phyloP scores from a whole-genome alignment of 2,113 vertebrate species.

The Salvator merianae region DNA sequence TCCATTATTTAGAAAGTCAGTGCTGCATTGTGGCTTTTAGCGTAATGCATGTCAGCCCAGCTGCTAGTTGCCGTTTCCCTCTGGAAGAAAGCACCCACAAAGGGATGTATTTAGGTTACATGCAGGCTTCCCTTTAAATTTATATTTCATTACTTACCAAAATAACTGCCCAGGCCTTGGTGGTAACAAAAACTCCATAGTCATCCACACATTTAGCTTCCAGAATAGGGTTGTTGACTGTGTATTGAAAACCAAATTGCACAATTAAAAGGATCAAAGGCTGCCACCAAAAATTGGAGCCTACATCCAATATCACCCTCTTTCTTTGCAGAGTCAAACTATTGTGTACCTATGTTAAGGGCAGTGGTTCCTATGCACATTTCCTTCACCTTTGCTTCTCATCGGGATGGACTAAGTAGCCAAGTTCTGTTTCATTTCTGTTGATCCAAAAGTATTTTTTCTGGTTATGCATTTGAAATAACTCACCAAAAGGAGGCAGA shows the following conservation, averaged over 20 bases:
- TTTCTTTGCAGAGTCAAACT: background rate
- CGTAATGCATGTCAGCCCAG: background rate
- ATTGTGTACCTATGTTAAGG: too few species aligned
- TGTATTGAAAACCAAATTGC: background rate
- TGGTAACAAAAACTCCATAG: background rate
- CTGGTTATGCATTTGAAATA: too few species aligned
- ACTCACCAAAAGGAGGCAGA: too few species aligned
- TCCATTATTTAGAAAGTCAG: slow-evolving; percentile 43
- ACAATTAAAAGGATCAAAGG: background rate
- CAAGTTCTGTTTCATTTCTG: too few species aligned
- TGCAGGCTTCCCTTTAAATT: background rate
- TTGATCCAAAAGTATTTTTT: too few species aligned
- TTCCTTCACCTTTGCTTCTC: background rate
- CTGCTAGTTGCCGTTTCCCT: slow-evolving; percentile 5
- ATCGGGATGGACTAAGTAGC: too few species aligned
- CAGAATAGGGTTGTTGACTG: background rate
- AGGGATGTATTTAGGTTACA: background rate
- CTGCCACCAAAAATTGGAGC: background rate
- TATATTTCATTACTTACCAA: slow-evolving; percentile 10
- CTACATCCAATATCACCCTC: background rate
- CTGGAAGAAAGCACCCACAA: background rate
- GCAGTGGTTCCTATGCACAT: background rate
- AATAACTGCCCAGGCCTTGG: background rate
- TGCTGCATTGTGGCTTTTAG: slow-evolving; percentile 24
- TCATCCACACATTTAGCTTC: too few species aligned